A percentile compares a stretch with the other conserved stretches of the same genome.
These are phyloP conservation scores for Muntiacus reevesi DNA, from an alignment of 2,113 vertebrate genomes.

Conservation along the genomic window DNA sequence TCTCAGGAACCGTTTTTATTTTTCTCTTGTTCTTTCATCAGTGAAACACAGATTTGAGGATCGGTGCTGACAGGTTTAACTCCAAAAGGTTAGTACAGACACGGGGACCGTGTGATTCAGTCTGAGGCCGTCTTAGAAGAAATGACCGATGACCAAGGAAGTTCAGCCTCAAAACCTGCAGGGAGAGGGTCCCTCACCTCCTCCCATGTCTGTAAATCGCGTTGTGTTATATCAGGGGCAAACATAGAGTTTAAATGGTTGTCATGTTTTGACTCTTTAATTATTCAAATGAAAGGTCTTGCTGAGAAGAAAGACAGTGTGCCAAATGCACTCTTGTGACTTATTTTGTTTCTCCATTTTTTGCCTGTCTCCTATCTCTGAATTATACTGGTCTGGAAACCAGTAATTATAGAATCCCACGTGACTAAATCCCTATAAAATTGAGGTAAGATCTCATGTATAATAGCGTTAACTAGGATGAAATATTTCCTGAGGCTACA, in stretches of 20 bases:
- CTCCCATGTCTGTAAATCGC: conserved; percentile 29
- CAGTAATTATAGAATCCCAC: conserved; percentile 79
- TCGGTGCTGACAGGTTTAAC: not conserved
- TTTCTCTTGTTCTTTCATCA: not conserved
- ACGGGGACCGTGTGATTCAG: not conserved
- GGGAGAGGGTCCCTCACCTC: not conserved
- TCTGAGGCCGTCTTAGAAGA: not conserved
- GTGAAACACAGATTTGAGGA: fast-evolving
- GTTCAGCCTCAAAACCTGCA: fast-evolving
- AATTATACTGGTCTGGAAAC: conserved; percentile 67
- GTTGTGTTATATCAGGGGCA: conserved; percentile 50
- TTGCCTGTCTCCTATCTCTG: conserved; percentile 44
- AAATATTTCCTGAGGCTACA: conserved; percentile 83
- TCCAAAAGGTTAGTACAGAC: not conserved
- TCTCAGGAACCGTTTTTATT: not conserved
- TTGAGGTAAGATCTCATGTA: conserved; percentile 78
- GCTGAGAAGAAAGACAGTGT: conserved; percentile 75
- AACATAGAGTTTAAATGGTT: conserved; percentile 74
- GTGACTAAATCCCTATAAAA: conserved; percentile 84
- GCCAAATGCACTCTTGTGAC: conserved; percentile 58
- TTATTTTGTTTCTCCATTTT: conserved; percentile 66
- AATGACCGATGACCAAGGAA: not conserved
- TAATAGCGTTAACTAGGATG: conserved; percentile 81
- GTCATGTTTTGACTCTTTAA: conserved; percentile 80
- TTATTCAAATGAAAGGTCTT: conserved; percentile 79